These are phyloP conservation scores for Psix sp. DNA, from an alignment of 1,140 invertebrate species.

Conservation along the genomic window DNA sequence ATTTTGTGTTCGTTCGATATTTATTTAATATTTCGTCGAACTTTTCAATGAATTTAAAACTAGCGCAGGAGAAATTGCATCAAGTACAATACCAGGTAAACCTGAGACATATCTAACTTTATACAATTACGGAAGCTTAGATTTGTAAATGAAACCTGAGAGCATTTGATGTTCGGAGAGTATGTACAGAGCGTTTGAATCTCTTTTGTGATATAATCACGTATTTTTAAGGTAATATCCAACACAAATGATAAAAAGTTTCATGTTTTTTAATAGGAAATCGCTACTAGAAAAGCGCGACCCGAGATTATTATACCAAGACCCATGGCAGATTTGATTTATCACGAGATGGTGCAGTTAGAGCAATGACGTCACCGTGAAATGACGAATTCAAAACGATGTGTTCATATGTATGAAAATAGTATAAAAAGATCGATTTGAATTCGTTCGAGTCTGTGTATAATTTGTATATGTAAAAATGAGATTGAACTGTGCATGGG, in stretches of 20 bases:
- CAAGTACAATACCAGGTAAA: constrained; percentile 75
- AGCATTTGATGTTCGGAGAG: constrained; percentile 71
- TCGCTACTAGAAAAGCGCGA: constrained; percentile 48
- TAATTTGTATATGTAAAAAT: constrained; percentile 43
- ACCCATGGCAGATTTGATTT: constrained; percentile 49
- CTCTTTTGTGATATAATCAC: constrained; percentile 78
- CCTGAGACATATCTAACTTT: constrained; percentile 77
- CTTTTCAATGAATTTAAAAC: constrained; percentile 55
- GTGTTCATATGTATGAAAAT: too few relatives aligned
- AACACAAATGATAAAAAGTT: constrained; percentile 69
- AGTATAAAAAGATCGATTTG: too few relatives aligned
- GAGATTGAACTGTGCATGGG: constrained; percentile 38
- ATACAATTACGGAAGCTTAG: constrained; percentile 69
- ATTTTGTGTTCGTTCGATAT: constrained; percentile 39
- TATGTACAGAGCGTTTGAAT: constrained; percentile 77
- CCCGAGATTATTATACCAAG: constrained; percentile 49
- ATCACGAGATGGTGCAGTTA: too few relatives aligned
- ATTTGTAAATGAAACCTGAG: constrained; percentile 63
- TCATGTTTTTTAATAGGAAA: constrained; percentile 72
- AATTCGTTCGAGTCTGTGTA: constrained; percentile 31
- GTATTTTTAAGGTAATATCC: constrained; percentile 70
- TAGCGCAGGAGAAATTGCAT: constrained; percentile 61
- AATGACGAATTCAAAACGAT: too few relatives aligned
- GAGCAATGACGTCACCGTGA: too few relatives aligned
- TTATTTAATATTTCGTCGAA: constrained; percentile 37